Conservation (phyloP, 2,888 invertebrate species). For the Drosophila subsilvestris region DNA sequence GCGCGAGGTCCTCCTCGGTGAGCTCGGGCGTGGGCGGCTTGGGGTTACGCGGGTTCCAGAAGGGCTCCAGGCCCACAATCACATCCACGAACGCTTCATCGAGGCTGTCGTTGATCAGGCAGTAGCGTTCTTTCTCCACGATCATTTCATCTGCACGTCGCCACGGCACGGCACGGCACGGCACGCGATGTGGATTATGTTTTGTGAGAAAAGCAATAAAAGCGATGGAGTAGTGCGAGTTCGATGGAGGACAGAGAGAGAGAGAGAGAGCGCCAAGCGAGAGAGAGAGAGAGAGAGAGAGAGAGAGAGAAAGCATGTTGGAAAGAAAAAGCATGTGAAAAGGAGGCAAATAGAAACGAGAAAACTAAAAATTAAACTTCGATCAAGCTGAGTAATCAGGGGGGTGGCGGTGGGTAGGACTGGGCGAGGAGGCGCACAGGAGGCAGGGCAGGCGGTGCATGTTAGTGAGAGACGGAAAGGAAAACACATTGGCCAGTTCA, state of each 20-base stretch:
- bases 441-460: slow-evolving; percentile 6
- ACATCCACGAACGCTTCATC: slow-evolving; percentile 96
- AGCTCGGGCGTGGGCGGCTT: slow-evolving; percentile 84
- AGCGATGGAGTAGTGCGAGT: slow-evolving; percentile 53
- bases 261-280: slow-evolving; percentile 29
- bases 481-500: slow-evolving; percentile 46
- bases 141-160: slow-evolving; percentile 90
- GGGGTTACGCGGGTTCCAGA: slow-evolving; percentile 83
- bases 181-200: slow-evolving; percentile 37
- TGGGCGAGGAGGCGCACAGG: background rate
- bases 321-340: slow-evolving; percentile 65
- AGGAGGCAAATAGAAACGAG: slow-evolving; percentile 51
- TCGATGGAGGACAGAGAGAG: slow-evolving; percentile 33
- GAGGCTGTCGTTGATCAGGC: slow-evolving; percentile 96
- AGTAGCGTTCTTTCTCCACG: slow-evolving; percentile 95
- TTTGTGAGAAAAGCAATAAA: slow-evolving; percentile 62
- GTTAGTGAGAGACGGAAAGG: slow-evolving; percentile 44
- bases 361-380: slow-evolving; percentile 52
- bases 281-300: slow-evolving; percentile 46
- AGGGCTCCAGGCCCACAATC: slow-evolving; percentile 87
- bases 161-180: background rate
- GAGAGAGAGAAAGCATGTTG: slow-evolving; percentile 47
- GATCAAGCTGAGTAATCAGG: background rate
- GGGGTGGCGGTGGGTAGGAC: slow-evolving; percentile 3
- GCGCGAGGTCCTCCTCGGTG: slow-evolving; percentile 82